Conservation (phyloP, 2,797 vertebrate genomes). For the Anniella stebbinsi region DNA sequence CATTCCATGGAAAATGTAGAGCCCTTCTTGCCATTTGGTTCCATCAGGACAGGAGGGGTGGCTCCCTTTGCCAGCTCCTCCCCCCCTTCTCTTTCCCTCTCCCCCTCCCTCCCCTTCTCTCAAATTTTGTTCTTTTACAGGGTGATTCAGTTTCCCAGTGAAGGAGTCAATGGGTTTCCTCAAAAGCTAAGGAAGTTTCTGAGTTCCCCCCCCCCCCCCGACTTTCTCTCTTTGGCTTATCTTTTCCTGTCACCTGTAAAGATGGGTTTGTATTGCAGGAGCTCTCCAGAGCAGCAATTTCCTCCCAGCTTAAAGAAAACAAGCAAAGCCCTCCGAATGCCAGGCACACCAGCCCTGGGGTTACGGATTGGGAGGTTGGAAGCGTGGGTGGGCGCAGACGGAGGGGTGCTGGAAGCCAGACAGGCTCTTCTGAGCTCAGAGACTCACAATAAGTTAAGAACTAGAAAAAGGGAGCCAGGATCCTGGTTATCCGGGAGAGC, state of each 20-base stretch:
- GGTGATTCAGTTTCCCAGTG: not conserved
- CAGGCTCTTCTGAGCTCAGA: not conserved
- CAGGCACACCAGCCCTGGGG: not conserved
- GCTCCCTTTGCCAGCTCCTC: not conserved
- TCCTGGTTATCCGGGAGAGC: not conserved
- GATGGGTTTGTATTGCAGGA: slow-evolving; percentile 16
- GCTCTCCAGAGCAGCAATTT: slow-evolving; percentile 7
- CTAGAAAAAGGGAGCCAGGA: no score
- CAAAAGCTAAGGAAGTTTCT: slow-evolving; percentile 11
- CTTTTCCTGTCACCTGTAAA: slow-evolving; percentile 62
- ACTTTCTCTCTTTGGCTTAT: slow-evolving; percentile 34
- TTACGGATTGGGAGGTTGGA: not conserved
- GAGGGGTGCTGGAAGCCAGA: not conserved
- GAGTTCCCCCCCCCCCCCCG: no score
- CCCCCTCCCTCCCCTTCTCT: no score
- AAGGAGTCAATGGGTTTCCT: not conserved
- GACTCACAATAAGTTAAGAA: no score
- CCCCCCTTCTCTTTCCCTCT: no score
- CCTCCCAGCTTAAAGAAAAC: not conserved
- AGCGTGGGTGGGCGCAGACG: not conserved
- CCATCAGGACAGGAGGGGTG: not conserved
- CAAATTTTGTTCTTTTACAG: not conserved
- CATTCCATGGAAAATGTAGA: no score
- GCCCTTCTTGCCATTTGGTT: not conserved
- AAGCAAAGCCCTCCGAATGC: not conserved